phyloP scores from a whole-genome alignment of 2,113 vertebrate species.

The Chunga burmeisteri region DNA sequence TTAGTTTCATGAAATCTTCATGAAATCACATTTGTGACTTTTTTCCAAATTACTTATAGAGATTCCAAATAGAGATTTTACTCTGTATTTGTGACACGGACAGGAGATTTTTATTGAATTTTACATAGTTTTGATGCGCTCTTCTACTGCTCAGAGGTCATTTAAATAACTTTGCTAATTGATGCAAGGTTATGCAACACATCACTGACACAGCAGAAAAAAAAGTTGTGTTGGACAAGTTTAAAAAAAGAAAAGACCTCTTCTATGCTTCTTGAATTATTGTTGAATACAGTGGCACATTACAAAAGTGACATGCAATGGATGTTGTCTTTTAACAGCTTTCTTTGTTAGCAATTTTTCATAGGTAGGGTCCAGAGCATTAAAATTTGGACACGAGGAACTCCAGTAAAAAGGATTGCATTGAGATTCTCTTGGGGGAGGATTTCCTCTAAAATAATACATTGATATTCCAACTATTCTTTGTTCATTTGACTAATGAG shows the following conservation, averaged over 20 bases:
- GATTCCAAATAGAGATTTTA: neutral
- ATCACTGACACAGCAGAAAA: neutral
- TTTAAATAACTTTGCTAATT: constrained; percentile 22
- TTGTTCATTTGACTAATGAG: constrained; percentile 58
- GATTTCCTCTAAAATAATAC: constrained; percentile 38
- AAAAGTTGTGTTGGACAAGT: neutral
- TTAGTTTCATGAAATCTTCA: constrained; percentile 12
- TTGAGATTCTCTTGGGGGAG: constrained; percentile 42
- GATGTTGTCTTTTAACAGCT: constrained; percentile 5
- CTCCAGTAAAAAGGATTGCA: neutral
- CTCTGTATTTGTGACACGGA: neutral
- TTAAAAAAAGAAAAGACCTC: neutral
- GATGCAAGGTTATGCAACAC: neutral
- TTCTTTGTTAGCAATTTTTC: constrained; percentile 60
- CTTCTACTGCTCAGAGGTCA: neutral
- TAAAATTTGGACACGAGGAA: constrained; percentile 30
- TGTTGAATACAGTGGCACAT: neutral
- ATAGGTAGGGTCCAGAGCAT: neutral
- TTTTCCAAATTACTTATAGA: neutral
- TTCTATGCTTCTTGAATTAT: neutral
- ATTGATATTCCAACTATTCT: constrained; percentile 56
- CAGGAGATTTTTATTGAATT: neutral
- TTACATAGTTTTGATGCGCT: neutral
- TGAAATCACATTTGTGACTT: neutral
- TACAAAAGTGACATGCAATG: neutral